Evolutionary conservation across 2,113 vertebrate species (phyloP), one percentile per base, ranked within the genome.

Genomic region (Poecilia latipinna): DNA sequence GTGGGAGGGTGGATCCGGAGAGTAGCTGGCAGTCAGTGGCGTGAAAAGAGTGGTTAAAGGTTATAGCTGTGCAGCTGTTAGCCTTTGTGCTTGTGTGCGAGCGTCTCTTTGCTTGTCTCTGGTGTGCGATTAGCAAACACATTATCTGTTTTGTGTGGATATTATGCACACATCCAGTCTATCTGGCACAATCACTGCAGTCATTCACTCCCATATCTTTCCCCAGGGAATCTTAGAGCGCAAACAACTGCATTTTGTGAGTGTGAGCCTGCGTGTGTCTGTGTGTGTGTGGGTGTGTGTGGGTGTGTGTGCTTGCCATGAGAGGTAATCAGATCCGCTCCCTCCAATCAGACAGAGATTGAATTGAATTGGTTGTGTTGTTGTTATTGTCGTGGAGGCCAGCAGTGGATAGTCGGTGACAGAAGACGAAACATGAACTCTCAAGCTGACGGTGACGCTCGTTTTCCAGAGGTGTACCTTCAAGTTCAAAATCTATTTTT

Each of bases 41-140:
- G 79, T 82, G 83, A 89, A 88, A 90, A 89, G 80, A 88, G 85
- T 90, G 78, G 86, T 88, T 90, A 90, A 92, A 82, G 89, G 90
- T 90, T 89, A 89, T 89, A 82, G 89, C 83, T 70, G 81, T 83
- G 86, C 91, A 93, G 89, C 90, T 90, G 90, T 88, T 86, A 83
- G 90, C 77, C 77, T 86, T 67, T 81, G 76, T 80, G 60, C 85
- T 77, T 72, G 65, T 66, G 67, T 79, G 73, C 77, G 79, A 42
- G 75, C 82, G 84, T 80, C 78, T 83, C 77, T 85, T 75, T 84
- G 82, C 67, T 70, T 28, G 69, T 93, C 91, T 92, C 91, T 86
- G 84, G 86, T 88, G 90, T 90, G 89, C 80, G 87, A 92, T 93
- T 92, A 92, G 87, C 87, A 89, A 90, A 92, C 88, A 90, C 89